Percentiles rank a stretch among this genome's conserved stretches.
Evolutionary conservation across 2,113 vertebrate species (phyloP).

Genomic region (Chloropsis hardwickii): DNA sequence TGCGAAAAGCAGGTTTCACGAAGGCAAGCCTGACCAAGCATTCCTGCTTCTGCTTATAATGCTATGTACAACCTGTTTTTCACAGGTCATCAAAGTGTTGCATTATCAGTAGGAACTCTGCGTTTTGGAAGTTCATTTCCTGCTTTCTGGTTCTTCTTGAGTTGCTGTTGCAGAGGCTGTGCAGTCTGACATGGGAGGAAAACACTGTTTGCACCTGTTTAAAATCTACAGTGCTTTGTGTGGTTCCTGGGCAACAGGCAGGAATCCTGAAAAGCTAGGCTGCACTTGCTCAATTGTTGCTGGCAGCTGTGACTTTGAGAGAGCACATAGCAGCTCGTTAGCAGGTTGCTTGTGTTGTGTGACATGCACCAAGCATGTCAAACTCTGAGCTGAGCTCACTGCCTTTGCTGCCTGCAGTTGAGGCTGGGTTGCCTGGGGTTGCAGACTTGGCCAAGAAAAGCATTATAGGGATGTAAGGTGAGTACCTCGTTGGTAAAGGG

Average conservation of each 20-base stretch:
- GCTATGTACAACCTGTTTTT: not conserved
- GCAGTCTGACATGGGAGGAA: slow-evolving; percentile 19
- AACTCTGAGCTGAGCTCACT: not conserved
- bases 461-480: not conserved
- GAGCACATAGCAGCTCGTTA: slow-evolving; percentile 61
- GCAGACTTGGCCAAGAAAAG: not conserved
- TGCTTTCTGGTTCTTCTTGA: slow-evolving; percentile 4
- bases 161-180: not conserved
- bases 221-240: slow-evolving; percentile 67
- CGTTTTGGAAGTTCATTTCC: slow-evolving; percentile 51
- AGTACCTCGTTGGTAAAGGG: not conserved
- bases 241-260: slow-evolving; percentile 77
- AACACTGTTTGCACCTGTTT: slow-evolving; percentile 72
- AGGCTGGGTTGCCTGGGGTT: not conserved
- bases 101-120: not conserved
- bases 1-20: not conserved
- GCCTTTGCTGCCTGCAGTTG: not conserved
- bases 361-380: slow-evolving; percentile 55
- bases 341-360: slow-evolving; percentile 62
- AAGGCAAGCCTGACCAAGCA: not conserved
- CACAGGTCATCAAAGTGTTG: not conserved
- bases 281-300: slow-evolving; percentile 72
- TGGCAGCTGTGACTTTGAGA: slow-evolving; percentile 69
- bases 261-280: slow-evolving; percentile 73
- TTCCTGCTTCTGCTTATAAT: not conserved